Base-by-base conservation (phyloP, 2,888 invertebrate species). In the Mimas tiliae region DNA sequence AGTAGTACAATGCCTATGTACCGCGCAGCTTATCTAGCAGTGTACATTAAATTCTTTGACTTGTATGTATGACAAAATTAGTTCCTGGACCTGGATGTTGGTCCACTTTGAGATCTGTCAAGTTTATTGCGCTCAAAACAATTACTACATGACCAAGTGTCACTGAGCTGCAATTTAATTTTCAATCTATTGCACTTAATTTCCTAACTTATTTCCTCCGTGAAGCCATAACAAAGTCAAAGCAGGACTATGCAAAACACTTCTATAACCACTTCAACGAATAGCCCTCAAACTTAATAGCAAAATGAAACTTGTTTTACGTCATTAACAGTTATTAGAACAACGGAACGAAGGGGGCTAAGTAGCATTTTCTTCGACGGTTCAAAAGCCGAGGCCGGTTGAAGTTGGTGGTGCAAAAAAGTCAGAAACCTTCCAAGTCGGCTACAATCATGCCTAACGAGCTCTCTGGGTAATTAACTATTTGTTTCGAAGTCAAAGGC, bases 381-480 rank as follows among this genome's bases (percentile, higher is more conserved):
- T 69, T 77, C 71, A 72, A 74, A 78, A 74, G 66, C 73, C 71
- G 67, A 67, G 73, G 71, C 75, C 69, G 67, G 70, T 74, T 76
- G 73, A 71, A 75, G 77, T 78, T 77, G 69, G 73, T 73, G 72
- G 69, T 68, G 73, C 67, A 75, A 76, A 77, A 81, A 80, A 74
- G 69, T 72, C 69, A 69, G 72, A 74, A 75, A 73, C 74, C 72
- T 74, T 73, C 71, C 75, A 79, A 85, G 83, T 82, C 80, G 70
- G 79, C 83, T 84, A 87, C 89, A 89, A 90, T 88, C 85, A 77
- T 75, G 84, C 81, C 84, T 90, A 90, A 91, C 89, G 89, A 90
- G 86, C 90, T 89, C 89, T 89, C 84, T 81, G 79, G 81, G 83
- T 91, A 91, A 91, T 91, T 91, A 91, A 88, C 90, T 90, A 89